Evolutionary conservation across 2,113 vertebrate genomes (phyloP), one percentile per base, ranked within the genome.

Genomic region (Callorhinus ursinus): DNA sequence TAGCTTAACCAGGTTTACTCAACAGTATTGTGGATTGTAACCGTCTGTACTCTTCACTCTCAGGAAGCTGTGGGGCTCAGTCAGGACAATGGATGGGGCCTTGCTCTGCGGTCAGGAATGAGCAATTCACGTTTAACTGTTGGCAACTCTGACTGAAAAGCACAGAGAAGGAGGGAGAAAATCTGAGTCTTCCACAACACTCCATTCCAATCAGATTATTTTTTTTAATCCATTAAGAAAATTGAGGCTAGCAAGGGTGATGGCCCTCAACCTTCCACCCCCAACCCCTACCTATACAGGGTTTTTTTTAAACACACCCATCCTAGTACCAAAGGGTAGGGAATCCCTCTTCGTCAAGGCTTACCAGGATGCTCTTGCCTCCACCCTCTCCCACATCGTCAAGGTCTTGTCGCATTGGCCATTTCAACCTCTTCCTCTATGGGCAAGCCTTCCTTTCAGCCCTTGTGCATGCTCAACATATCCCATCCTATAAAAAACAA

Each of bases 221-320:
- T 72, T 74, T 49, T 76, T 28, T n/a, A 16, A 81, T 77, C 93
- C 31, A 89, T 82, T 42, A 77, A 42, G 76, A 93, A 97, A 74
- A 55, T 5, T 21, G 76, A 95, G 61, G 96, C 19, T 31, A 49
- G 49, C 46, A 42, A 46, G 76, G 28, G 19, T 22, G 39, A 76
- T 4, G 12, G 5, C 36, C 11, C 77, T 59, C 51, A 55, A 15
- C 46, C 67, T 28, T 76, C 42, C 65, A n/a, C 3, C 7, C 28
- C 15, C 28, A 63, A 10, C 1, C 7, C 13, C 57, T 28, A 59
- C 9, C 28, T 69, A 3, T 4, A 7, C 13, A 67, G 21, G 18
- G 39, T 39, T 11, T 6, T 42, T 51, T 28, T 46, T 33, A 67
- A 24, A 36, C 49, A 24, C 59, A 36, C 1, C 39, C n/a, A 46